Evolutionary conservation across 1,140 invertebrate species (phyloP).

Genomic region (Lycorma delicatula): DNA sequence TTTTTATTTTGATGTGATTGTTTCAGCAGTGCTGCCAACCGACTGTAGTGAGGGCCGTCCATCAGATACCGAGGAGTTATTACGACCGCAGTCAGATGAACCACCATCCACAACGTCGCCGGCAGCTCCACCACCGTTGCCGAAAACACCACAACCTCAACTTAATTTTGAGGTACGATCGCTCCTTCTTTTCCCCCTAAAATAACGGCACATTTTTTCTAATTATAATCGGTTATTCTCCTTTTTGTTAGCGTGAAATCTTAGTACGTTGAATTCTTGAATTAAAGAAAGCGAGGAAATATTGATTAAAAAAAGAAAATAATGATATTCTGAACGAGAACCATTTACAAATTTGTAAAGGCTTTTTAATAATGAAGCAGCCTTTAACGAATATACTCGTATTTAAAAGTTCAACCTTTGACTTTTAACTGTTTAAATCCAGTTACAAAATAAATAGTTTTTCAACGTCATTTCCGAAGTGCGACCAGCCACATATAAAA

Average conservation of each 20-base stretch:
- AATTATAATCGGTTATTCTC: neutral
- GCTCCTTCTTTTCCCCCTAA: constrained; percentile 25
- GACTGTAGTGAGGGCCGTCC: constrained; percentile 43
- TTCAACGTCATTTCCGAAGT: no score
- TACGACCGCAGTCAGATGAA: constrained; percentile 40
- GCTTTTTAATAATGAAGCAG: no score
- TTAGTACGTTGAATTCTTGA: constrained; percentile 8
- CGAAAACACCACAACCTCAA: constrained; percentile 37
- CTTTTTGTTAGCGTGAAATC: constrained; percentile 20
- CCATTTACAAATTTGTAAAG: no score
- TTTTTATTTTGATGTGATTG: constrained; percentile 15
- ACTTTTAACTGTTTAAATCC: no score
- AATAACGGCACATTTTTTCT: neutral
- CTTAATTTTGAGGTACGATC: constrained; percentile 14
- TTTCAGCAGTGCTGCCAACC: constrained; percentile 37
- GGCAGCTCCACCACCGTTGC: constrained; percentile 40
- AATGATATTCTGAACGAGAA: no score
- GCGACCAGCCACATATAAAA: no score
- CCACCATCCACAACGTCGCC: constrained; percentile 33
- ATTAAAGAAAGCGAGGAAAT: neutral
- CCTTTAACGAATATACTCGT: no score
- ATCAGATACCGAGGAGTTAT: constrained; percentile 48
- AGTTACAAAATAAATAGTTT: no score
- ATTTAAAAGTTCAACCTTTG: no score
- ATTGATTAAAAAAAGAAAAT: no score